Base-by-base conservation (phyloP, 2,113 vertebrate genomes). In the Morone saxatilis region DNA sequence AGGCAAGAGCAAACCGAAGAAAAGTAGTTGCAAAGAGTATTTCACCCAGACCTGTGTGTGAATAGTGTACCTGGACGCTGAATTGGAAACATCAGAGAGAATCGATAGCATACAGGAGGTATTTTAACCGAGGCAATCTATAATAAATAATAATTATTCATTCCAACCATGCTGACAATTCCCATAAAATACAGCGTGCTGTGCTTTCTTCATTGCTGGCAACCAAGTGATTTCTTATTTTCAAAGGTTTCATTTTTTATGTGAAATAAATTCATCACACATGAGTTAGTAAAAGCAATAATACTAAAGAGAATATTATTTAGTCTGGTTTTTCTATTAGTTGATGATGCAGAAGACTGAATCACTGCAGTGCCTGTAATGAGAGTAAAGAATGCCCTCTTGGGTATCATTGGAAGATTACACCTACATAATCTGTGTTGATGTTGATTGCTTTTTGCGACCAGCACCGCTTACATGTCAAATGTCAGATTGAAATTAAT, bases 61-160 rank as follows among this genome's bases (percentile, higher is more conserved):
- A 81, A 74, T 8, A 69, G 51, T 4, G 1, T 60, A 63, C 41
- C 45, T 75, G n/a, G 45, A 79, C 20, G 8, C 22, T 78, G 48
- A 80, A 56, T 70, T 19, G 13, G 62, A 87, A 59, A 81, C 65
- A 78, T 83, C 56, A 81, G 47, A 79, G 45, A 65, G 17, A 80
- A 80, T 10, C 13, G 0, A 59, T 51, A 82, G 62, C 63, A 78
- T 36, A 19, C 40, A 81, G 53, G 17, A 78, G 59, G 45, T 73
- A 71, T 66, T 80, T 82, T 71, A 25, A 81, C 53, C 51, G 16
- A 50, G 71, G 38, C 47, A 31, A 45, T 85, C 76, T 76, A n/a
- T n/a, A n/a, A n/a, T n/a, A n/a, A n/a, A n/a, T n/a, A n/a, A n/a
- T 76, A 77, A 87, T 79, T 68, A 85, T 76, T 78, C 43, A 82